A percentile compares a stretch with the other conserved stretches of the same genome.
These are phyloP conservation scores for Hycleus phaleratus DNA, from an alignment of 1,140 invertebrate genomes.

Conservation along the genomic window DNA sequence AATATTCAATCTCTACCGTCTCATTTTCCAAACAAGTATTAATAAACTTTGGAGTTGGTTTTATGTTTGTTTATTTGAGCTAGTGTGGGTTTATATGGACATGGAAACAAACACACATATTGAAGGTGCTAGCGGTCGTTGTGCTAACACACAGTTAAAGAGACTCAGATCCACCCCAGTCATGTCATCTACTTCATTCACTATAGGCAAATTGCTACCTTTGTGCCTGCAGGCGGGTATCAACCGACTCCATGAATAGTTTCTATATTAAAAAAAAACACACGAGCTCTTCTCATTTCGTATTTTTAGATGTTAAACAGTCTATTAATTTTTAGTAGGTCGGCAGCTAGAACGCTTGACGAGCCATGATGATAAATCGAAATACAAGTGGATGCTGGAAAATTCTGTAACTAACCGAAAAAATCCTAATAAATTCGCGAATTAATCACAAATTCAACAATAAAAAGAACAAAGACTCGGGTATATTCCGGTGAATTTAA, in stretches of 20 bases:
- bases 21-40: background rate
- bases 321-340: constrained; percentile 6
- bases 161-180: constrained; percentile 7
- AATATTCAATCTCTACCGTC: too few relatives aligned
- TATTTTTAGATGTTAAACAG: constrained; percentile 11
- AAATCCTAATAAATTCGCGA: too few relatives aligned
- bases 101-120: background rate
- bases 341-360: too few relatives aligned
- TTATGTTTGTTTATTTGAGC: background rate
- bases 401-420: too few relatives aligned
- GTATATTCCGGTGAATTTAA: too few relatives aligned
- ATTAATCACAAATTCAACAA: too few relatives aligned
- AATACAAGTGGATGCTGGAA: too few relatives aligned
- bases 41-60: constrained; percentile 12
- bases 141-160: constrained; percentile 6
- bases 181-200: constrained; percentile 9
- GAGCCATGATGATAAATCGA: too few relatives aligned
- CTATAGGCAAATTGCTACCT: constrained; percentile 14
- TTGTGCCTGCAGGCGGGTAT: constrained; percentile 8
- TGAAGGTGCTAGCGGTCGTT: constrained; percentile 10
- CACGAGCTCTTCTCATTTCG: constrained; percentile 6
- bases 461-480: too few relatives aligned
- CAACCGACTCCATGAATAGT: constrained; percentile 8
- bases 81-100: too few relatives aligned
- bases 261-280: background rate